Evolutionary conservation across 2,113 vertebrate genomes (phyloP).

Genomic region (Bucco capensis): DNA sequence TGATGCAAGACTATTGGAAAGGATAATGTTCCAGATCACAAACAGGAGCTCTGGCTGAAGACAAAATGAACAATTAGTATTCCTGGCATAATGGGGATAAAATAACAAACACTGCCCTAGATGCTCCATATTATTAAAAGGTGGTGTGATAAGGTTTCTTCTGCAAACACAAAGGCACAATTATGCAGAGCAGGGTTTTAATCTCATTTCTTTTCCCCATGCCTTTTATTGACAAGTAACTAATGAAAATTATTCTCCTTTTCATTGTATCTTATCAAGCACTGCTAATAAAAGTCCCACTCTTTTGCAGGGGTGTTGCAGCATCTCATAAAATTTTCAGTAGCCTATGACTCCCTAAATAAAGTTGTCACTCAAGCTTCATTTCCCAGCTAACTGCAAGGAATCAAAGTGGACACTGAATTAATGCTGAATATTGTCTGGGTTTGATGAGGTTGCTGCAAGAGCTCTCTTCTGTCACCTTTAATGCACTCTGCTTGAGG

Average conservation of each 20-base stretch:
- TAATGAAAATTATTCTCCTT: constrained; percentile 67
- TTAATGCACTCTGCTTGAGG: constrained; percentile 70
- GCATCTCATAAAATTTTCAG: constrained; percentile 71
- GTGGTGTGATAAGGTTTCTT: constrained; percentile 35
- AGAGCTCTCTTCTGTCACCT: constrained; percentile 71
- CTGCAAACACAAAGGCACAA: constrained; percentile 51
- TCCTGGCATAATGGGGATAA: constrained; percentile 16
- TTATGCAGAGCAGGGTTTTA: constrained; percentile 45
- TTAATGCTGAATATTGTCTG: constrained; percentile 72
- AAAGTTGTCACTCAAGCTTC: constrained; percentile 75
- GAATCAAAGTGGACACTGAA: constrained; percentile 64
- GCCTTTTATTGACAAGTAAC: constrained; percentile 63
- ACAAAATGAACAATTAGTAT: constrained; percentile 15
- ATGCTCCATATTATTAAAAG: constrained; percentile 48
- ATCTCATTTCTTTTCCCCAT: constrained; percentile 66
- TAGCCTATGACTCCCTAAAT: constrained; percentile 66
- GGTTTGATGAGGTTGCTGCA: constrained; percentile 61
- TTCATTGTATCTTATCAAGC: constrained; percentile 50
- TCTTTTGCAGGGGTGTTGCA: constrained; percentile 54
- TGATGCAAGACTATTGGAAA: not conserved
- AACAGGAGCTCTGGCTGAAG: constrained; percentile 24
- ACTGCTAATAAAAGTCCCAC: constrained; percentile 55
- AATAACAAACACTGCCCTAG: constrained; percentile 14
- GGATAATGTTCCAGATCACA: not conserved
- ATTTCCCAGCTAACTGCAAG: constrained; percentile 49